Conservation (phyloP, 2,797 vertebrate species). For the Dendrocincla tyrannina region DNA sequence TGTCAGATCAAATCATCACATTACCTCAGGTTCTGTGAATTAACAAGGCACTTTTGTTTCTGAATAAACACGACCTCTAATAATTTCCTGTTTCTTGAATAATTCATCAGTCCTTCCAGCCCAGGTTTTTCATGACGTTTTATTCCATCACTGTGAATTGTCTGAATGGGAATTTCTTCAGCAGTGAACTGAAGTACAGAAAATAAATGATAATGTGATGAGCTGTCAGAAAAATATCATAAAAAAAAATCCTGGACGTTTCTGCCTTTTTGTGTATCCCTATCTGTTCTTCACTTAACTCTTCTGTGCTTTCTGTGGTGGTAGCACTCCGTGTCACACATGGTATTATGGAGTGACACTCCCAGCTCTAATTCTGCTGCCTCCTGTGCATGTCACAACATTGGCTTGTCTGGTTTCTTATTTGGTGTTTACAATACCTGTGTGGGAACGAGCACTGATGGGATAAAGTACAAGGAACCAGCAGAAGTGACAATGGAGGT, state of each 20-base stretch:
- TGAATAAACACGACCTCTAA: conserved; percentile 12
- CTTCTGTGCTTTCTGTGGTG: accelerated
- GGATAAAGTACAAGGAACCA: background rate
- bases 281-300: background rate
- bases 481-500: background rate
- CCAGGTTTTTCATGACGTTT: background rate
- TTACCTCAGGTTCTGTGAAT: background rate
- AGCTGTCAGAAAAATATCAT: background rate
- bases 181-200: background rate
- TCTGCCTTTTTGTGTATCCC: background rate
- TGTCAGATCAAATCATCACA: conserved; percentile 27
- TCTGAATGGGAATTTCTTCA: background rate
- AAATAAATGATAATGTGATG: background rate
- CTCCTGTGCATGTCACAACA: background rate
- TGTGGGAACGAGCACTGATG: background rate
- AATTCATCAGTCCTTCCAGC: background rate
- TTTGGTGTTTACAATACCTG: background rate
- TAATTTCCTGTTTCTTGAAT: conserved; percentile 25
- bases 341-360: background rate
- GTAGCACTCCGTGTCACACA: accelerated
- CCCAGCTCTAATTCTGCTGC: background rate
- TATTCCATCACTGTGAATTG: background rate
- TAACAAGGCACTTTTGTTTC: conserved; percentile 44
- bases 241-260: background rate
- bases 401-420: background rate